These are phyloP conservation scores for Regulus satrapa DNA, from an alignment of 2,113 vertebrate genomes.

Conservation along the genomic window DNA sequence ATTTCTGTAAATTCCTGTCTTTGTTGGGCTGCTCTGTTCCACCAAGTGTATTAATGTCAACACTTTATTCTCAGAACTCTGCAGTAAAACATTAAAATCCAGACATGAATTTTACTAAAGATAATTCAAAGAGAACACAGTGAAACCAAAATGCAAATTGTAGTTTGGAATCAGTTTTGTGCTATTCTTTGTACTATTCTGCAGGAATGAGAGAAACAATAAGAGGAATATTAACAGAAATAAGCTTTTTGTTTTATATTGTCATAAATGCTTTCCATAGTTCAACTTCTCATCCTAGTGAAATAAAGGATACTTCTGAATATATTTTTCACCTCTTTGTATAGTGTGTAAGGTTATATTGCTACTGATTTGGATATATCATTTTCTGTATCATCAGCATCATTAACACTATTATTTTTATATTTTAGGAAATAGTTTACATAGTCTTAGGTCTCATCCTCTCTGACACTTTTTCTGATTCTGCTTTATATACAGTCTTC, in stretches of 20 bases:
- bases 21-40: neutral
- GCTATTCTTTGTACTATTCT: neutral
- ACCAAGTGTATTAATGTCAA: neutral
- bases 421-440: neutral
- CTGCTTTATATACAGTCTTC: neutral
- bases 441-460: neutral
- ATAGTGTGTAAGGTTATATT: neutral
- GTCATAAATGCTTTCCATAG: neutral
- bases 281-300: neutral
- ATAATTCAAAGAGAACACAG: neutral
- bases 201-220: neutral
- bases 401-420: neutral
- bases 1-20: neutral
- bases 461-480: neutral
- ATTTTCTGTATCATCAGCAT: neutral
- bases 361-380: neutral
- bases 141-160: neutral
- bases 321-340: neutral
- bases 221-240: neutral
- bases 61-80: neutral
- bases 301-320: neutral
- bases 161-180: neutral
- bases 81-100: neutral
- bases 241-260: neutral
- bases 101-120: neutral